Conservation (phyloP, 2,888 invertebrate genomes). For the Drosophila eohydei region DNA sequence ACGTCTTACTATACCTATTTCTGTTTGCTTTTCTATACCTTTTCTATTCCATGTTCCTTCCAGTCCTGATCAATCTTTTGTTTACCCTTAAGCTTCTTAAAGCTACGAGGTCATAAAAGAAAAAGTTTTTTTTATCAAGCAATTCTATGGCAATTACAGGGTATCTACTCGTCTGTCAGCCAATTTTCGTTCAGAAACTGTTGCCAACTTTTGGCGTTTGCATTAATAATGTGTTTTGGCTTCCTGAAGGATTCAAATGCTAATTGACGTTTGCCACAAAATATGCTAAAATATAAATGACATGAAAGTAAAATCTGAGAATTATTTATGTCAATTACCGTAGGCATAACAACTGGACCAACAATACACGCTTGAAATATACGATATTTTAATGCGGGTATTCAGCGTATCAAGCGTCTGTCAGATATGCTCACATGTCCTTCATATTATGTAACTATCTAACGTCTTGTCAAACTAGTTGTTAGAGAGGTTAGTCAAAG, state of each 20-base stretch:
- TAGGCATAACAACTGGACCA: not conserved
- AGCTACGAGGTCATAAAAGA: no score
- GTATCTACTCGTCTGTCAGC: not conserved
- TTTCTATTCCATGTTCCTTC: no score
- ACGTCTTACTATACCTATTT: not conserved
- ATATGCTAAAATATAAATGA: constrained; percentile 4
- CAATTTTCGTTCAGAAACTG: constrained; percentile 36
- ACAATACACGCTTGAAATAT: not conserved
- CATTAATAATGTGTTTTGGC: constrained; percentile 15
- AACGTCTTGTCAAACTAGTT: not conserved
- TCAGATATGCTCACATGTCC: not conserved
- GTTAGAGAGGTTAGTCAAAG: not conserved
- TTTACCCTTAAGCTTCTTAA: no score
- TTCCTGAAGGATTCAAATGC: constrained; percentile 10
- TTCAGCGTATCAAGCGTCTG: not conserved
- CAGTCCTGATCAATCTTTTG: no score
- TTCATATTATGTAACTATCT: not conserved
- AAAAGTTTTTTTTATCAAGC: no score
- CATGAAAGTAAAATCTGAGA: not conserved
- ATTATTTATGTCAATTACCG: not conserved
- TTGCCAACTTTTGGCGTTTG: constrained; percentile 55
- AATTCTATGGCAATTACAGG: not conserved
- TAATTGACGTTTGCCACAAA: constrained; percentile 23
- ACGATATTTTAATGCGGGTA: not conserved
- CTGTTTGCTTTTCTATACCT: not conserved